Base-by-base conservation (phyloP, 2,113 vertebrate genomes). In the Rhinogobius similis region DNA sequence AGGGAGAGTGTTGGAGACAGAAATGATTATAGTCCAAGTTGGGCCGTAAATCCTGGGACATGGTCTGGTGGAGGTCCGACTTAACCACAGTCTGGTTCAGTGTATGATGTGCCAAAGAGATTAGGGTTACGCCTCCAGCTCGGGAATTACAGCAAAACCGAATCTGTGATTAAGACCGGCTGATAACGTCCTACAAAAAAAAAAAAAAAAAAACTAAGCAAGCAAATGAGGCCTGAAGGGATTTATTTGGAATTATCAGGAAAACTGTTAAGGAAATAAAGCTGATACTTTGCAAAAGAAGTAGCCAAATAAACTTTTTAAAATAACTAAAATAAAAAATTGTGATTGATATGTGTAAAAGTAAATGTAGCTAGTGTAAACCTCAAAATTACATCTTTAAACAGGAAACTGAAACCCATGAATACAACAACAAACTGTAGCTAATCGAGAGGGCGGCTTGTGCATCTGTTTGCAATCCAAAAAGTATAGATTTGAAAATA, bases 131-230 rank as follows among this genome's bases (percentile, higher is more conserved):
- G 77, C 76, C 72, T 83, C 61, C 58, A 77, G 65, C 72, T 77
- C 61, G 61, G 75, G 68, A 83, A 74, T 82, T 83, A 86, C 72
- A 83, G 73, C 46, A 86, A 76, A 77, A 80, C 69, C 50, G 56
- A 5, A 77, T 74, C 73, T 67, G 44, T 85, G 86, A 88, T 89
- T 86, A 86, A 88, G 77, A 83, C 87, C 82, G 65, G 77, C 8
- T 66, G 68, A 82, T 64, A 75, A 63, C 72, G 23, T 70, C 53
- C 76, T 76, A 62, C n/a, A 66, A 7, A 58, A 41, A 46, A 32
- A 6, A 23, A 32, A 6, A n/a, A 29, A 29, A 3, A 27, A 23
- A n/a, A 1, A 41, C 43, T 56, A 50, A 68, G 43, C 58, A 38
- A 61, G 10, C 20, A 36, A 38, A 61, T 32, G 27, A 61, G 55